A percentile compares a stretch with the other conserved stretches of the same genome.
phyloP scores from a whole-genome alignment of 2,113 vertebrate species.

The Ictidomys tridecemlineatus region DNA sequence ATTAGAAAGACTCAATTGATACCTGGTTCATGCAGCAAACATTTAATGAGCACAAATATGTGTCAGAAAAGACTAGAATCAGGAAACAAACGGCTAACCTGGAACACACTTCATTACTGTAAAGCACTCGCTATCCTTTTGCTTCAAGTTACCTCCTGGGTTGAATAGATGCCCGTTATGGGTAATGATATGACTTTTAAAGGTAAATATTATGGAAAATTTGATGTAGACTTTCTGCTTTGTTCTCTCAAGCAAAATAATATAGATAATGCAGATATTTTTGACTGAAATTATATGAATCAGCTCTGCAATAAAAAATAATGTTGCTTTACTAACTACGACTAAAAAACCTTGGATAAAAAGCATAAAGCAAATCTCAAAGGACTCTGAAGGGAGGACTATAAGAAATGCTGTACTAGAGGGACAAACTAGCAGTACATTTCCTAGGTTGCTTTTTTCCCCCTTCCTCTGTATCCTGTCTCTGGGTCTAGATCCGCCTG shows the following conservation, averaged over 20 bases:
- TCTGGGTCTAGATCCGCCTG: neutral
- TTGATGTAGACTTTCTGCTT: slow-evolving; percentile 24
- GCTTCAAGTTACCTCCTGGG: neutral
- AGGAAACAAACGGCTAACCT: neutral
- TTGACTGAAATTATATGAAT: neutral
- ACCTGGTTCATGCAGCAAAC: neutral
- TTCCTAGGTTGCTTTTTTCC: neutral
- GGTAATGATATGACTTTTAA: neutral
- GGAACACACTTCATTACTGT: neutral
- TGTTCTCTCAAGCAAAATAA: slow-evolving; percentile 1
- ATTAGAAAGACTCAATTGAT: neutral
- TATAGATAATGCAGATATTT: neutral
- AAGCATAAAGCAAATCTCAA: neutral
- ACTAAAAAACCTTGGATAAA: neutral
- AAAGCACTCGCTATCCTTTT: neutral
- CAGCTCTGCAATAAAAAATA: neutral
- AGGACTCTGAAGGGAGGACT: neutral
- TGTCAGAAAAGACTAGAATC: neutral
- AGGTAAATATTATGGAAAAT: neutral
- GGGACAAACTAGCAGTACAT: neutral
- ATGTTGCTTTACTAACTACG: neutral
- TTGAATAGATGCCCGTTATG: neutral
- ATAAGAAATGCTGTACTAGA: neutral
- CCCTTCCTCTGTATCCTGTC: neutral
- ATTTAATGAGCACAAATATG: neutral